Evolutionary conservation across 2,113 vertebrate species (phyloP), one percentile per base, ranked within the genome.

Genomic region (Penelope pileata): DNA sequence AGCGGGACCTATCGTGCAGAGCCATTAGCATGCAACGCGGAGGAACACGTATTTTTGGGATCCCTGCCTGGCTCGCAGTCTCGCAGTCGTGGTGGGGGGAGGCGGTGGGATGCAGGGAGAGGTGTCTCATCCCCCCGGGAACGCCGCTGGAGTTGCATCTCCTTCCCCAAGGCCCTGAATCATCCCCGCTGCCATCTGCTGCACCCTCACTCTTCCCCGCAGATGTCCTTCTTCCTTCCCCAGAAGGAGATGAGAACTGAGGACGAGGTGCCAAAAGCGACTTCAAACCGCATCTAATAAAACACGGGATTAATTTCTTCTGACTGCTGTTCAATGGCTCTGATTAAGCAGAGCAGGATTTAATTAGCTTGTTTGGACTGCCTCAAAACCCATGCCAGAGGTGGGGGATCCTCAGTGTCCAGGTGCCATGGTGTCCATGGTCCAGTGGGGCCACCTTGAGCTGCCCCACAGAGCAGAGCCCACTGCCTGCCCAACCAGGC

Each of bases 221-320:
- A 96, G 91, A 96, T 94, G 96, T 96, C 96, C 96, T 95, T 91
- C 96, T 87, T 96, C 96, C 94, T 96, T 96, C 93, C 96, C 92
- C 94, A 94, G 93, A 66, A 95, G 93, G 96, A 96, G 96, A 94
- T 80, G 88, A 96, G 95, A 95, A 90, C 90, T 15, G 1, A 76
- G 92, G 93, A 96, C 1, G 45, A 95, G 90, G 79, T 96, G 96
- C 96, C 96, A 96, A 96, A 93, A n/a, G 22, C 40, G 18, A 68
- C 96, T 96, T 95, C 91, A 91, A 86, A 85, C 92, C 76, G 78
- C 90, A 90, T 96, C 93, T 96, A 96, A 96, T 96, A 96, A 95
- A 96, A 94, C 90, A 85, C 1, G 17, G 95, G 93, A 95, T 95
- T 96, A 93, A 95, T 95, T 95, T 95, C 85, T 96, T 90, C 93